Evolutionary conservation across 2,797 vertebrate genomes (phyloP), one percentile per base, ranked within the genome.

Genomic region (Aldrovandia affinis): DNA sequence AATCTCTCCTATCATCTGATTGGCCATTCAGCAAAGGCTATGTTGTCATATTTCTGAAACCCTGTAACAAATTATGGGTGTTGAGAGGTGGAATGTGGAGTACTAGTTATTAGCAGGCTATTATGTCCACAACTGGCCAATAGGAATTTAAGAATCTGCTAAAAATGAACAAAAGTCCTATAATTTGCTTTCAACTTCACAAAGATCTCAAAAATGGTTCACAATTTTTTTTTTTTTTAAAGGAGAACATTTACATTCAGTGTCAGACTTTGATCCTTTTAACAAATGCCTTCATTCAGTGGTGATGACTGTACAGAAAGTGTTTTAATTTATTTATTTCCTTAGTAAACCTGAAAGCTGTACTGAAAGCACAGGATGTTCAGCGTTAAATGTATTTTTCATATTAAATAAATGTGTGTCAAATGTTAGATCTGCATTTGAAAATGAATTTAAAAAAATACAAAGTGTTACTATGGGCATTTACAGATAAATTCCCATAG

Each of bases 1-100:
- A 87, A 65, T 50, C 59, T 88, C 84, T 86, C 47, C 1, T 88
- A 86, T 87, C 85, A 84, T 90, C 88, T 65, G 63, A 89, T 87
- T 77, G 63, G 87, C 85, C 44, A 25, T 84, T 83, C 82, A 87
- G 44, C 80, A 78, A 78, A 59, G 36, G 57, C 78, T 81, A 70
- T 84, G 70, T 86, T 87, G 90, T 89, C 91, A 87, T 92, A 90
- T 90, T 91, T 90, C 89, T 88, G 90, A 89, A 93, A 86, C 88
- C 81, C 61, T 89, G 85, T 88, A 83, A 86, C 91, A 92, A 93
- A 94, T 91, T 87, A 88, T 61, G 7, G 25, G 86, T 81, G 81
- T 84, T 86, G 86, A 91, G 77, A 88, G 81, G 83, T 86, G 61
- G 50, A 85, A 86, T 88, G 87, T 86, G 87, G 87, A 90, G 90